Conservation (phyloP, 1,140 invertebrate genomes). For the Pollicipes pollicipes region DNA sequence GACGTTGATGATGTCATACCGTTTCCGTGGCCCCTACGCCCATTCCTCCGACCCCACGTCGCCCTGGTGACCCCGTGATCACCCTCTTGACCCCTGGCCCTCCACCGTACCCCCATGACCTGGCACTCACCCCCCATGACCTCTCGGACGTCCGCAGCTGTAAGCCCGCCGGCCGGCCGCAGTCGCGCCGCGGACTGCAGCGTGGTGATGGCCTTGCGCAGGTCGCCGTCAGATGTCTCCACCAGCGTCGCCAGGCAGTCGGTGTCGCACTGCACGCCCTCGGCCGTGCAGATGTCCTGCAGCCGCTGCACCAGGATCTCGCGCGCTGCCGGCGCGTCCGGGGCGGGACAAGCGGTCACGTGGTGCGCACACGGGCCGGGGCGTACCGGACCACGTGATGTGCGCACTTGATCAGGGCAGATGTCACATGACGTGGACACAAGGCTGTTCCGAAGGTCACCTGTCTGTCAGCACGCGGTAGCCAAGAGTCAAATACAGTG, state of each 20-base stretch:
- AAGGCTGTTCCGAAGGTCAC: too few species aligned
- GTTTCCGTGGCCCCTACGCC: too few species aligned
- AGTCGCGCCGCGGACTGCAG: conserved; percentile 74
- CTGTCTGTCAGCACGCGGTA: too few species aligned
- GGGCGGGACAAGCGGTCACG: too few species aligned
- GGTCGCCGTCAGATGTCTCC: conserved; percentile 77
- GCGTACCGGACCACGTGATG: too few species aligned
- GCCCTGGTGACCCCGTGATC: neutral
- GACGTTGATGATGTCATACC: too few species aligned
- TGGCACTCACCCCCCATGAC: conserved; percentile 45
- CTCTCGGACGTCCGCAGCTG: conserved; percentile 48
- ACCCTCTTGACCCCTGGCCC: neutral
- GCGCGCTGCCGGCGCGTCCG: conserved; percentile 23
- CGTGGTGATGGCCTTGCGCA: conserved; percentile 81
- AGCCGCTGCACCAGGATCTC: conserved; percentile 39
- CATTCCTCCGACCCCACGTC: too few species aligned
- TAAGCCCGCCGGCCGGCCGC: conserved; percentile 40
- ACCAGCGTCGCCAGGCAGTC: conserved; percentile 58
- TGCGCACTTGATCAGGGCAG: too few species aligned
- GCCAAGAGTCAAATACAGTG: too few species aligned
- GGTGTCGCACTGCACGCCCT: conserved; percentile 53
- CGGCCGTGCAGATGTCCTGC: conserved; percentile 56
- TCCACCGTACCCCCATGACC: neutral
- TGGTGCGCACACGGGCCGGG: too few species aligned
- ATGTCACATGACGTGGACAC: too few species aligned